Base-by-base conservation (phyloP, 2,797 vertebrate genomes). In the Anguilla anguilla region DNA sequence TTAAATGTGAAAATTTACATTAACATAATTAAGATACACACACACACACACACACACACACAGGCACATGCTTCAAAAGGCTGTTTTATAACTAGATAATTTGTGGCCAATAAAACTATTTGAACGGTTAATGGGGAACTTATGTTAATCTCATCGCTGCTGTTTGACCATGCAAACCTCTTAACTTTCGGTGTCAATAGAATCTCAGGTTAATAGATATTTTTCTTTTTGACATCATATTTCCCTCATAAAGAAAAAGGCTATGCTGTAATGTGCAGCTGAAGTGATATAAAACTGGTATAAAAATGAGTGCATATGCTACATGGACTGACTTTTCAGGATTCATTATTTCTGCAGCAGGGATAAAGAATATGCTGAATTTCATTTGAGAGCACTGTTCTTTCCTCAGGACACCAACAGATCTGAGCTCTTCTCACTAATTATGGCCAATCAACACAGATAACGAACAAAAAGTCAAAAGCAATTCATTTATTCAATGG, bases 391-490 rank as follows among this genome's bases (percentile, higher is more conserved):
- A 19, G 35, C 74, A 43, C 3, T 7, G 51, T 43, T 15, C 25
- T 17, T 10, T 15, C 35, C 74, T 15, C 35, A 19, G 31, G 74
- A 77, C 13, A 15, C 15, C 74, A 39, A n/a, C 17, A 17, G 39
- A 86, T 91, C 87, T 31, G 83, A 86, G 57, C 51, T 88, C 90
- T 87, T 87, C 82, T 88, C 79, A 74, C 74, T 83, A 91, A 91
- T 92, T 91, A 88, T 57, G 0, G 83, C 28, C 61, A 88, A 88
- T 88, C 72, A 57, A 11, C 39, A 28, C 6, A 86, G 46, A 84
- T 64, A 91, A 59, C 19, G 49, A 84, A 85, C 83, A 82, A 85
- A 83, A 92, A 83, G 64, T 92, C 89, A 92, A 90, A 89, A 83
- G 35, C 88, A 88, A 81, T 91, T 90, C 61, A 4, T 15, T 57